Percentiles rank a stretch among this genome's conserved stretches.
phyloP scores from a whole-genome alignment of 2,797 vertebrate genomes.

The Gymnodraco acuticeps region DNA sequence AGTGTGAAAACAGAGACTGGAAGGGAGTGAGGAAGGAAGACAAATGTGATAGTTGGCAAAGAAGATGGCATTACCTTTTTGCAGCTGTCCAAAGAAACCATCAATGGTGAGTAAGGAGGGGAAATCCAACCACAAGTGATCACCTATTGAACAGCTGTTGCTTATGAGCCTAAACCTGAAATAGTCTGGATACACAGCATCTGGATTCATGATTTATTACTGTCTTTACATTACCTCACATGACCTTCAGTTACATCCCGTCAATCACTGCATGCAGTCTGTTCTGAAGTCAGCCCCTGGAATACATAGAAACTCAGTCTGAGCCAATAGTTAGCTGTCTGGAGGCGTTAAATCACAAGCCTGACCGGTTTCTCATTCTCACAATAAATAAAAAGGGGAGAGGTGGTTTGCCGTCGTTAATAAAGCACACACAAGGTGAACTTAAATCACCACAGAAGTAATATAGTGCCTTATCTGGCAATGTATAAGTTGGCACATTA shows the following conservation, averaged over 20 bases:
- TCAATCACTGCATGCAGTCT: background rate
- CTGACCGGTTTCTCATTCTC: background rate
- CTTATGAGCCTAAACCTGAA: background rate
- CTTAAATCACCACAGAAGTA: background rate
- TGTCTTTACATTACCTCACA: background rate
- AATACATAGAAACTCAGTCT: slow-evolving; percentile 3
- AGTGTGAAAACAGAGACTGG: slow-evolving; percentile 49
- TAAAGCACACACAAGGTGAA: background rate
- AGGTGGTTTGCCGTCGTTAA: background rate
- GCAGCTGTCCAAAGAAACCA: slow-evolving; percentile 14
- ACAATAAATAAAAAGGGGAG: background rate
- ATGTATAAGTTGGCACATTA: background rate
- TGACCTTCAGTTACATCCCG: background rate
- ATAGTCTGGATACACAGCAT: background rate
- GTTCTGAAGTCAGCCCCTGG: background rate
- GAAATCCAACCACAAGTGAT: background rate
- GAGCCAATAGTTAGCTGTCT: background rate
- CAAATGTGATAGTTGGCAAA: slow-evolving; percentile 9
- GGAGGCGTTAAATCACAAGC: background rate
- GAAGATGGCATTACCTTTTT: slow-evolving; percentile 26
- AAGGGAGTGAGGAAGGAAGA: slow-evolving; percentile 42
- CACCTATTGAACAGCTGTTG: background rate
- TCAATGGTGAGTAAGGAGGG: background rate
- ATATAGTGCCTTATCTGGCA: background rate
- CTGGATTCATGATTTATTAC: background rate